Evolutionary conservation across 2,113 vertebrate species (phyloP).

Genomic region (Petrocephalus microphthalmus): DNA sequence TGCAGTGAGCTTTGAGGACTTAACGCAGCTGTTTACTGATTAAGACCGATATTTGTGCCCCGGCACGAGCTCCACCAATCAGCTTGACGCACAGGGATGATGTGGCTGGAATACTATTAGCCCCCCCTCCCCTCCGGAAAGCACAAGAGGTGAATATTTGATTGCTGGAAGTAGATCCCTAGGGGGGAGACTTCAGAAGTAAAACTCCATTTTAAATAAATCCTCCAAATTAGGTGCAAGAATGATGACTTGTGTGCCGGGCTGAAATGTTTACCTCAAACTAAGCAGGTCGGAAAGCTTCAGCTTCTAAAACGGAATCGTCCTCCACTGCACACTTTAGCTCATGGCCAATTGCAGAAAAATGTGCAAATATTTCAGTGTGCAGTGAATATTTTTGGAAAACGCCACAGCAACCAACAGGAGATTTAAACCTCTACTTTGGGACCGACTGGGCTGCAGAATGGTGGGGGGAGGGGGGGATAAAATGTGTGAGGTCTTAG

Average conservation of each 20-base stretch:
- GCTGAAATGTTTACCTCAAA: constrained; percentile 1
- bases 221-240: background rate
- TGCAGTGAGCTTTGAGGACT: constrained; percentile 21
- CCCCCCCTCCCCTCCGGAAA: background rate
- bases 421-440: background rate
- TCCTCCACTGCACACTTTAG: background rate
- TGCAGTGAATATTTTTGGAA: background rate
- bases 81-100: background rate
- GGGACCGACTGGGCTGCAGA: background rate
- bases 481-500: background rate
- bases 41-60: constrained; percentile 35
- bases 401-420: background rate
- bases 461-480: background rate
- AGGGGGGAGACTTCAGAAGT: background rate
- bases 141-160: constrained; percentile 1
- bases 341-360: background rate
- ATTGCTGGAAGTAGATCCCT: background rate
- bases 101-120: background rate
- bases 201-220: background rate
- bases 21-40: constrained; percentile 37
- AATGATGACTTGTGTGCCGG: background rate
- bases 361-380: background rate
- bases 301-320: background rate
- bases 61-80: background rate
- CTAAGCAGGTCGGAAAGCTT: background rate